Percentiles rank a stretch among this genome's conserved stretches.
phyloP scores from a whole-genome alignment of 2,113 vertebrate species.

The Capreolus pygargus region DNA sequence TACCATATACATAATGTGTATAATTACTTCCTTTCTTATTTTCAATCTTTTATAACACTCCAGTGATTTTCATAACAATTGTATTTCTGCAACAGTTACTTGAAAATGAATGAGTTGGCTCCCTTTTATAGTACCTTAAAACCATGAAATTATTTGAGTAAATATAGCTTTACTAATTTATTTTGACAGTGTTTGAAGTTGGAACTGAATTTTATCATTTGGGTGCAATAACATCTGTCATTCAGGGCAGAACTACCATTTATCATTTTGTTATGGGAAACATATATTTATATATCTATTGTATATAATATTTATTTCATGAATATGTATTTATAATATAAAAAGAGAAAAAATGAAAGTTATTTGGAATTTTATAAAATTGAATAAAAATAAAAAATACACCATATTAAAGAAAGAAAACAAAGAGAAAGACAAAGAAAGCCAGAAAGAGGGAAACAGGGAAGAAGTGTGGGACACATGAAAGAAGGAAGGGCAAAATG shows the following conservation, averaged over 20 bases:
- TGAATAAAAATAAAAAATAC: background rate
- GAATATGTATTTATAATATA: background rate
- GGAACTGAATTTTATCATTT: background rate
- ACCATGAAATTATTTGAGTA: background rate
- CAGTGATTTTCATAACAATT: background rate
- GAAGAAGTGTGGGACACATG: background rate
- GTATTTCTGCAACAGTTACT: background rate
- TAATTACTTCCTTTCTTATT: background rate
- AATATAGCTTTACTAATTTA: background rate
- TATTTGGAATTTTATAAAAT: background rate
- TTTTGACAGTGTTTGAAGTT: background rate
- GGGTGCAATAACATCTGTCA: background rate
- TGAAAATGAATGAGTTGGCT: background rate
- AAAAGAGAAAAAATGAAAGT: background rate
- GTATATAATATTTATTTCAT: background rate
- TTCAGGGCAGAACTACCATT: background rate
- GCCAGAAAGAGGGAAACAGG: background rate
- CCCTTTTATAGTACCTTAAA: background rate
- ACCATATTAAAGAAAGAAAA: background rate
- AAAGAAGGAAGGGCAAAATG: fast-evolving
- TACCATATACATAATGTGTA: background rate
- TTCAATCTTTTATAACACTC: background rate
- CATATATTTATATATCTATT: background rate
- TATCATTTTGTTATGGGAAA: background rate
- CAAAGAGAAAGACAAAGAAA: background rate